Evolutionary conservation across 2,797 vertebrate species (phyloP), one percentile per base, ranked within the genome.

Genomic region (Antennarius maculatus): DNA sequence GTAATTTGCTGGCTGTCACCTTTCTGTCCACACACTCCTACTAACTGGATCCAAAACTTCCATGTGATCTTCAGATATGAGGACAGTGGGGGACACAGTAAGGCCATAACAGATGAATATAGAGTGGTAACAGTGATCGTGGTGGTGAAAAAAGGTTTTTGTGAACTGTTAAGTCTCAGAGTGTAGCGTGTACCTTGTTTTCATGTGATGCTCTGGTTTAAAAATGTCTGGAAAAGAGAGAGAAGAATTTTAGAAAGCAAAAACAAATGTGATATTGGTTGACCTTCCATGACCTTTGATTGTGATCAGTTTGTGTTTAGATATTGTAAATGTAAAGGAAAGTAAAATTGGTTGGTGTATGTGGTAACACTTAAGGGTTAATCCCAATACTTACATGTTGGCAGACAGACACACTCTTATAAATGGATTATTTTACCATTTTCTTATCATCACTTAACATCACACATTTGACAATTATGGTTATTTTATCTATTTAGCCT

Each of bases 151-250:
- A 53, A 69, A 52, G 69, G 69, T 71, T 65, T 65, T 84, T n/a
- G 57, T 61, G 55, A 12, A 42, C 43, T 2, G 61, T 6, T 42
- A 72, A 66, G 64, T 50, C 18, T 29, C 60, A 27, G 78, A 74
- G 58, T 54, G n/a, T 9, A 42, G 73, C 45, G 23, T 66, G 71
- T 46, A 47, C 57, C 54, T 59, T 9, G 66, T 76, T 74, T 59
- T 81, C 72, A 56, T 74, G 75, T 71, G 65, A 59, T 18, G 69
- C 72, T 70, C 43, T 18, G 49, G 68, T 76, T 76, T 71, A 28
- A 62, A 62, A 69, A 56, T 46, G 54, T 81, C 49, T 29, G 55
- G 57, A 74, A 57, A 15, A 6, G 52, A 57, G 10, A 56, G 67
- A 58, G 52, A 66, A 0, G 43, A 47, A 31, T 14, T 0, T 23